Percentiles rank a stretch among this genome's conserved stretches.
phyloP scores from a whole-genome alignment of 1,140 invertebrate species.

The Drosophila sucinea region DNA sequence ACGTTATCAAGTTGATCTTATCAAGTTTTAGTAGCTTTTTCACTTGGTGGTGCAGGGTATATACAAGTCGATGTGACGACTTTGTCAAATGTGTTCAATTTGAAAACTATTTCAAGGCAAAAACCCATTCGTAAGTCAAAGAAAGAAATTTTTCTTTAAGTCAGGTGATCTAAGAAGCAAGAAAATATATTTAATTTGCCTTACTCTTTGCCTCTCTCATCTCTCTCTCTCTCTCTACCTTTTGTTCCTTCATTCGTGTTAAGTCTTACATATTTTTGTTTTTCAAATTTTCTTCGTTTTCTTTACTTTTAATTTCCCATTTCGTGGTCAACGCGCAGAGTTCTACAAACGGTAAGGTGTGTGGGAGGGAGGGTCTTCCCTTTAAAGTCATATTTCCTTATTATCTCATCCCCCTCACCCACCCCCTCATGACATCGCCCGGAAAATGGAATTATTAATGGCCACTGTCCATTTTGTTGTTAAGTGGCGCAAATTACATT shows the following conservation, averaged over 20 bases:
- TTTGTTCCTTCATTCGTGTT: neutral
- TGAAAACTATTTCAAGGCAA: neutral
- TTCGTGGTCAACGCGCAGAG: conserved; percentile 23
- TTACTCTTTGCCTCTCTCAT: neutral
- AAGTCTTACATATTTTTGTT: conserved; percentile 12
- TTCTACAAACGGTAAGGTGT: no score
- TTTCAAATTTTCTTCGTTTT: neutral
- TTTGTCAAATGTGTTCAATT: neutral
- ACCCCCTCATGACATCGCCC: neutral
- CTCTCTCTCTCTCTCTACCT: neutral
- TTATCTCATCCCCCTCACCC: conserved; percentile 55
- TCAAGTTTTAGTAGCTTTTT: no score
- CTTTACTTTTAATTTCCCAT: conserved; percentile 25
- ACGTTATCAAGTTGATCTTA: no score
- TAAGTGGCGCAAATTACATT: conserved; percentile 81
- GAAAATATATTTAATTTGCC: neutral
- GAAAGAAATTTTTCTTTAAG: neutral
- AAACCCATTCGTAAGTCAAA: neutral
- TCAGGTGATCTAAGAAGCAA: neutral
- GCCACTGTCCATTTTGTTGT: conserved; percentile 74
- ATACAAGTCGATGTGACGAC: no score
- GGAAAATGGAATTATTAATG: conserved; percentile 77
- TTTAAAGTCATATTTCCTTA: conserved; percentile 76
- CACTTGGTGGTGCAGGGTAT: no score
- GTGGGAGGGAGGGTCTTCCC: neutral